Evolutionary conservation across 2,113 vertebrate genomes (phyloP).

Genomic region (Rhea americana): DNA sequence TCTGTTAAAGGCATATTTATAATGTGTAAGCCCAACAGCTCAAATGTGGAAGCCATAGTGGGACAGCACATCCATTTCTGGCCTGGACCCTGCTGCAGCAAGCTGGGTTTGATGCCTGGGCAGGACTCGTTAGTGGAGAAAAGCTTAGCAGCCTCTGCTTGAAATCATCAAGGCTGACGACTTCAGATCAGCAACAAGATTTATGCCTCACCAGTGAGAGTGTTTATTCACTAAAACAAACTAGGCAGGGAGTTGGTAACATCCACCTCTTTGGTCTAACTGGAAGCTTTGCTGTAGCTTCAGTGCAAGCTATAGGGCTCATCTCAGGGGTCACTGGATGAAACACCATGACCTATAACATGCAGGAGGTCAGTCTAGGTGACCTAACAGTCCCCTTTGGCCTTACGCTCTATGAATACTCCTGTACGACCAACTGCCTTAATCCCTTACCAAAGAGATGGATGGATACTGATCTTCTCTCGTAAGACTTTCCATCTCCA

Average conservation of each 20-base stretch:
- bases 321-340: neutral
- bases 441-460: constrained; percentile 61
- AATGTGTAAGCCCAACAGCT: neutral
- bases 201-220: neutral
- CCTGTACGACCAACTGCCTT: constrained; percentile 62
- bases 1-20: neutral
- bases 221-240: neutral
- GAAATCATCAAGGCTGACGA: too few species aligned
- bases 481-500: constrained; percentile 68
- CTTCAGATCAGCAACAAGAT: neutral
- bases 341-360: neutral
- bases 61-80: neutral
- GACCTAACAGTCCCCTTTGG: constrained; percentile 38
- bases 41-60: accelerated
- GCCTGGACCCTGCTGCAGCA: neutral
- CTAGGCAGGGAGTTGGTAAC: neutral
- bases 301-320: neutral
- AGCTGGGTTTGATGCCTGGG: neutral
- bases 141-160: too few species aligned
- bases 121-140: too few species aligned
- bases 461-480: constrained; percentile 52
- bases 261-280: neutral
- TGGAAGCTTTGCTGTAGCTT: neutral
- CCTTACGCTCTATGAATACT: constrained; percentile 37
- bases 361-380: constrained; percentile 15